Evolutionary conservation across 2,888 invertebrate species (phyloP), one percentile per base, ranked within the genome.

Genomic region (Allolobophora icterica): DNA sequence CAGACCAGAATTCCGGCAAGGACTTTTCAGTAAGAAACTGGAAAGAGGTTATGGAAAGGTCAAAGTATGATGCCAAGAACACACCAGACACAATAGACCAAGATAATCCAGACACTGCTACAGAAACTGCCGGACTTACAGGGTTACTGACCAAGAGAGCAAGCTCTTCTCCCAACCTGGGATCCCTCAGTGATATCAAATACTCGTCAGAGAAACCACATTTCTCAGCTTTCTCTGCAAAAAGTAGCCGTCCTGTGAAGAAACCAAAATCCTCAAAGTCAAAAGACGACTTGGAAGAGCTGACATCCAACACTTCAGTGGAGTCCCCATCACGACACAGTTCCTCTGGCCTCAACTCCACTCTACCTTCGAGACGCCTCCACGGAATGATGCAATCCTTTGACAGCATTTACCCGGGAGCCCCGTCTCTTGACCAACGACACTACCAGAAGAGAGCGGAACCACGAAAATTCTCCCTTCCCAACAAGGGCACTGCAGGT

Each of bases 11-110:
- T 8, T 17, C 34, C 8, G 87, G 87, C 34, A 87, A 87, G 38
- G 87, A 87, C 38, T 38, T 35, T 38, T 87, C 87, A 34, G 87
- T 87, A 34, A 17, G 87, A 34, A 87, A 87, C 87, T 87, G 87
- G 87, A 33, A 87, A 87, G 87, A 87, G 35, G 34, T 87, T 8
- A 38, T 87, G 34, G 87, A 87, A 35, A 34, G 38, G 87, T 35
- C 35, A 19, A 87, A 87, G 15, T 35, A 1, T 21, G 35, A 38
- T 19, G 35, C 19, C 87, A 1, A 87, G 87, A 87, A 38, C 38
- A 30, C 17, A n/a, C 17, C 71, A 5, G 30, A 71, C 8, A 71
- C 71, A n/a, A 0, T n/a, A 11, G 71, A 71, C 71, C 6, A 8
- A 71, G 87, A 35, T 24, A 87, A 35, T 8, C 34, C 87, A 17